Base-by-base conservation (phyloP, 2,797 vertebrate species). In the Tachyglossus aculeatus region DNA sequence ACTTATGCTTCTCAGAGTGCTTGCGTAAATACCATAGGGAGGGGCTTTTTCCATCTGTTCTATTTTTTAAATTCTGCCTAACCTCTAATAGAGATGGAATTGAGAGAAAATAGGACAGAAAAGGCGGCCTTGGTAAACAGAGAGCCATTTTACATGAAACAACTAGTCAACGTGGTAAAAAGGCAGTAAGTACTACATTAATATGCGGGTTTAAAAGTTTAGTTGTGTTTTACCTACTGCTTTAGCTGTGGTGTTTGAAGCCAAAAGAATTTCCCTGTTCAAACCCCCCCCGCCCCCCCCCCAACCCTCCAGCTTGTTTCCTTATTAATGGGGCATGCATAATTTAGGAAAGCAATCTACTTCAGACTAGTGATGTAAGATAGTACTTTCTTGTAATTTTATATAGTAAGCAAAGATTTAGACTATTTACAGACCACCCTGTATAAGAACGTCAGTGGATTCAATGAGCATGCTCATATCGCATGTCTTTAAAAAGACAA, bases 371-470 rank as follows among this genome's bases (percentile, higher is more conserved):
- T 59, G 82, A 88, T 84, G 75, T 71, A 82, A 83, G 67, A 85
- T 78, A 80, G 74, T 67, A 60, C 61, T 66, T 82, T 36, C 13
- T 48, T 86, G 80, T 87, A 82, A 85, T 89, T 88, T 63, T 83
- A 88, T 57, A 81, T 24, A 78, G 72, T 84, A 88, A 85, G 88
- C 74, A 91, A 89, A 88, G 51, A 76, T 88, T 86, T 81, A 70
- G 78, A 89, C 67, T 90, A 88, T 86, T 88, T 89, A 91, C 79
- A 90, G 88, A 89, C 84, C 84, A 89, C 79, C 71, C 88, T 78
- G 85, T 74, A 78, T 75, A 86, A 89, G 77, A 83, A 77, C 10
- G 1, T 83, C 88, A 88, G 47, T 81, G 82, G 80, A 83, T 67
- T 85, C 76, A 59, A 74, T 55, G 71, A 90, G 85, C 84, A 90